Evolutionary conservation across 2,797 vertebrate genomes (phyloP), one percentile per base, ranked within the genome.

Genomic region (Coendou prehensilis): DNA sequence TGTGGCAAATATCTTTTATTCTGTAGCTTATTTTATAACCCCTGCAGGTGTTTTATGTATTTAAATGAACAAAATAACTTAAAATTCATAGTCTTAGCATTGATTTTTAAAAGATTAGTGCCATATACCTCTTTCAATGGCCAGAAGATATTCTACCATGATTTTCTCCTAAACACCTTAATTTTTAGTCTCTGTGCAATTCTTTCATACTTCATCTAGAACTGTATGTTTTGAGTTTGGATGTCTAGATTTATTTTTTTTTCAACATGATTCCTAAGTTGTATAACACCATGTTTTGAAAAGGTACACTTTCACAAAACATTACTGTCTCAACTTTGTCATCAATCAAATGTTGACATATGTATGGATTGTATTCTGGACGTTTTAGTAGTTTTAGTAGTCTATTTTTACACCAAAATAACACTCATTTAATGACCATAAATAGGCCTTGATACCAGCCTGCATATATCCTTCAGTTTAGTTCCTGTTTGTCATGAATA

Each of bases 241-340:
- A 83, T 88, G 28, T 93, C 79, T 89, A 88, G 87, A 76, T 95
- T 76, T 33, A 61, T 76, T 93, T 87, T 76, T 87, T 76, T 28
- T 91, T 86, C 83, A 30, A 78, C 45, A 85, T 33, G n/a, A 17
- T 75, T 93, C 81, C 8, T 88, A 89, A 80, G 73, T 73, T 17
- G 30, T 83, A 26, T 63, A 75, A 52, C 33, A 81, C 26, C 14
- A 33, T n/a, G 33, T 73, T 92, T 76, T 84, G 22, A 79, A 87
- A 90, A 80, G 28, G 50, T 64, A 7, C 6, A 82, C 17, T 85
- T 67, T 82, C 56, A 92, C 22, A 91, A 88, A 61, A 30, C 37
- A 94, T 73, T 88, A 85, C 28, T 87, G 54, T 82, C 41, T 79
- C 45, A 88, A 75, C n/a, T 93, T 85, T 92, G 15, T 69, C 57